Percentiles rank a stretch among this genome's conserved stretches.
phyloP scores from a whole-genome alignment of 2,113 vertebrate species.

The Bostrychus sinensis region DNA sequence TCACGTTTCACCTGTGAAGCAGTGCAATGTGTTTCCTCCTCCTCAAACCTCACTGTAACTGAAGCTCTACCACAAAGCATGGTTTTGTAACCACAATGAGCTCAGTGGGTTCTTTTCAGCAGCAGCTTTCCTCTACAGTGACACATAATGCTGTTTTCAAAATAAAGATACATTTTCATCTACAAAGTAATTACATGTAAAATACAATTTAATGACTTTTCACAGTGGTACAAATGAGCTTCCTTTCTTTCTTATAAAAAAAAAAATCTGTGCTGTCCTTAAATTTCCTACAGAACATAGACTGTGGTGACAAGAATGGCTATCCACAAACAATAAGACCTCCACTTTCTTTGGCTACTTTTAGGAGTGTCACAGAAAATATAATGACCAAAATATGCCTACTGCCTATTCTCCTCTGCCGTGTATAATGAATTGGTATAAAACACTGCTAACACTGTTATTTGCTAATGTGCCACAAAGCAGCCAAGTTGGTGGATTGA shows the following conservation, averaged over 20 bases:
- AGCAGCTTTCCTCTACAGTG: neutral
- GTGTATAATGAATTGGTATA: too few species aligned
- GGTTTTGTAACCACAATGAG: constrained; percentile 12
- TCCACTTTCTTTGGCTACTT: too few species aligned
- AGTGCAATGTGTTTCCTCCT: constrained; percentile 26
- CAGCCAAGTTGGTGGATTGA: too few species aligned
- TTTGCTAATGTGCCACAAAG: too few species aligned
- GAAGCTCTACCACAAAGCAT: constrained; percentile 22
- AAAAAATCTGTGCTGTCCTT: too few species aligned
- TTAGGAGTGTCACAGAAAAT: too few species aligned
- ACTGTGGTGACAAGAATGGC: too few species aligned
- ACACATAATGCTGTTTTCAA: constrained; percentile 1
- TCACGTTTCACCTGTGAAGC: constrained; percentile 38
- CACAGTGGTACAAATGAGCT: neutral
- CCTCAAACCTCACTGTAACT: constrained; percentile 16
- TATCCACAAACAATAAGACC: too few species aligned
- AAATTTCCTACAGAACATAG: neutral
- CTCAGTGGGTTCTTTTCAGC: constrained; percentile 3
- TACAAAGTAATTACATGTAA: neutral
- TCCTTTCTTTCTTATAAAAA: neutral
- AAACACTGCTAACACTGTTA: too few species aligned
- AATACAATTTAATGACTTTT: neutral
- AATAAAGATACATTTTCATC: neutral
- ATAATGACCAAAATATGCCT: too few species aligned
- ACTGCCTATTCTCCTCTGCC: too few species aligned